A percentile compares a stretch with the other conserved stretches of the same genome.
Evolutionary conservation across 2,113 vertebrate species (phyloP).

Genomic region (Microcebus lehilahytsara): DNA sequence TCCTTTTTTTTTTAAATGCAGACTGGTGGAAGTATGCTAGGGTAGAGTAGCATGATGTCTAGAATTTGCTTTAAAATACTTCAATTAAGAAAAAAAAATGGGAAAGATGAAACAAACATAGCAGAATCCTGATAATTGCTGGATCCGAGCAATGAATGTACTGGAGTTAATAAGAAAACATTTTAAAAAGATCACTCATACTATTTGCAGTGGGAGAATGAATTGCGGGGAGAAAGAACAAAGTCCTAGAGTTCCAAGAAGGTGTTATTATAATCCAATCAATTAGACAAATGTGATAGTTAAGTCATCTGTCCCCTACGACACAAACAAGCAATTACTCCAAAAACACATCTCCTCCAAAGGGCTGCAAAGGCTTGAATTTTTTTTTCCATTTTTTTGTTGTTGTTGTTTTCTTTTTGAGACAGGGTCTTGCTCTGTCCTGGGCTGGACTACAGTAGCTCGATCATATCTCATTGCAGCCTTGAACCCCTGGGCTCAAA

Average conservation of each 20-base stretch:
- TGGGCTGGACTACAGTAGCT: too few relatives aligned
- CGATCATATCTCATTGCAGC: too few relatives aligned
- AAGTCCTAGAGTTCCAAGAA: neutral
- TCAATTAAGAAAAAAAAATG: neutral
- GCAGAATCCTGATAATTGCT: constrained; percentile 16
- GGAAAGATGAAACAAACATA: neutral
- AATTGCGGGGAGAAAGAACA: neutral
- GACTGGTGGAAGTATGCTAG: neutral
- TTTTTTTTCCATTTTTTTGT: neutral
- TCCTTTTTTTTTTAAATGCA: neutral
- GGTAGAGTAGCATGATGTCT: neutral
- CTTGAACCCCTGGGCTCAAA: too few relatives aligned
- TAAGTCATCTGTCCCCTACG: neutral
- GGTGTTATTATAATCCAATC: neutral
- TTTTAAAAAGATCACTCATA: neutral
- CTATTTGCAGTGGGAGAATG: neutral
- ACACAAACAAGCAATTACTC: neutral
- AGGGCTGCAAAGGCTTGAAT: neutral
- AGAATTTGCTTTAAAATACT: constrained; percentile 38
- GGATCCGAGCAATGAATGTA: neutral
- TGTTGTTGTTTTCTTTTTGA: too few relatives aligned
- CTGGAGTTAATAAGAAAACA: neutral
- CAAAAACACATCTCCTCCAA: neutral
- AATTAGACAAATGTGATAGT: neutral
- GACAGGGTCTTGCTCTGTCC: too few relatives aligned